These are phyloP conservation scores for Brevimyrus niger DNA, from an alignment of 2,113 vertebrate genomes.

Conservation along the genomic window DNA sequence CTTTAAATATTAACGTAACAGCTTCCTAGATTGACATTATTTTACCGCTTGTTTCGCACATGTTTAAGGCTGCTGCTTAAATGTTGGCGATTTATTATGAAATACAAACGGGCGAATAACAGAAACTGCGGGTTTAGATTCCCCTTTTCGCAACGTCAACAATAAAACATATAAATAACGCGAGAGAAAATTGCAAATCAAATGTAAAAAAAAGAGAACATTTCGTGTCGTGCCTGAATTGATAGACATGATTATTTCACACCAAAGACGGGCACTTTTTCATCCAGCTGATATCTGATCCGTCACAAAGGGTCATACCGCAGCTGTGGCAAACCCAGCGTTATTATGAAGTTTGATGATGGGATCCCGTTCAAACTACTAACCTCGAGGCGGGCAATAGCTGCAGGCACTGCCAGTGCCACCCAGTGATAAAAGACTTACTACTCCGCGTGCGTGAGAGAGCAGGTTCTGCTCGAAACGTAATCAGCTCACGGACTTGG, in stretches of 20 bases:
- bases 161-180: not conserved
- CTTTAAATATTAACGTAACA: constrained; percentile 2
- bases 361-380: constrained; percentile 72
- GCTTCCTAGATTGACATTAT: not conserved
- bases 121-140: not conserved
- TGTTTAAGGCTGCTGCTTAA: not conserved
- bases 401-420: constrained; percentile 85
- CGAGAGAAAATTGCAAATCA: not conserved
- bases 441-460: constrained; percentile 63
- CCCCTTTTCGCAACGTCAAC: constrained; percentile 4
- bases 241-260: constrained; percentile 98
- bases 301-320: constrained; percentile 92
- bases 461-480: constrained; percentile 68
- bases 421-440: constrained; percentile 97
- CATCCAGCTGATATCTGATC: constrained; percentile 75
- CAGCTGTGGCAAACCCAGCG: constrained; percentile 86
- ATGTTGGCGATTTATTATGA: not conserved
- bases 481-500: constrained; percentile 72
- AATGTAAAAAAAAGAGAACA: constrained; percentile 32
- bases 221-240: constrained; percentile 85
- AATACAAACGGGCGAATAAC: not conserved
- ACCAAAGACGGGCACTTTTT: constrained; percentile 82
- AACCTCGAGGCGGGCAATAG: constrained; percentile 79
- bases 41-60: not conserved
- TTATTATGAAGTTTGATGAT: constrained; percentile 91